phyloP scores from a whole-genome alignment of 2,113 vertebrate genomes.

The Neotoma lepida region DNA sequence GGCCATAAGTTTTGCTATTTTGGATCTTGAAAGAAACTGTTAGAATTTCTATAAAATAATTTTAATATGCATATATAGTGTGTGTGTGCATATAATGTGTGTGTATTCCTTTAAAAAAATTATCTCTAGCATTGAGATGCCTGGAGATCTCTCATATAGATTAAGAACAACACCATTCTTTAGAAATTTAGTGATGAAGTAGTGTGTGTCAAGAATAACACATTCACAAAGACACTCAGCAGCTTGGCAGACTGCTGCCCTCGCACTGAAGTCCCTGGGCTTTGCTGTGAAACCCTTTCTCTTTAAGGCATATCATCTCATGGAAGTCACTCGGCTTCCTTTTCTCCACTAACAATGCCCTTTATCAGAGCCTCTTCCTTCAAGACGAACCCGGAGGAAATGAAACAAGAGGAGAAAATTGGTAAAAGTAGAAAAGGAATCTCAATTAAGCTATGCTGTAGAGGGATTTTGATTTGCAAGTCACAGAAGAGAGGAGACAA shows the following conservation, averaged over 20 bases:
- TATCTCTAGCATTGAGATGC: background rate
- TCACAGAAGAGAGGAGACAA: background rate
- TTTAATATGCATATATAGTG: background rate
- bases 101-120: slow-evolving; percentile 29
- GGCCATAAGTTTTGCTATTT: background rate
- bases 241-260: background rate
- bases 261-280: background rate
- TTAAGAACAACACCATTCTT: background rate
- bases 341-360: slow-evolving; percentile 9
- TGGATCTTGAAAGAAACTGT: background rate
- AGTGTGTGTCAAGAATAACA: background rate
- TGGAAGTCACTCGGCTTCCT: slow-evolving; percentile 15
- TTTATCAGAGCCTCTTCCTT: slow-evolving; percentile 49
- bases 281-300: background rate
- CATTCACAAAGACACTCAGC: background rate
- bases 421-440: background rate
- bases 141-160: background rate
- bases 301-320: slow-evolving; percentile 21
- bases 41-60: background rate
- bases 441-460: background rate
- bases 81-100: background rate
- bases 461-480: slow-evolving; percentile 30
- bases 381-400: slow-evolving; percentile 24
- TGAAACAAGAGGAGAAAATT: slow-evolving; percentile 20
- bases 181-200: background rate